Evolutionary conservation across 2,797 vertebrate species (phyloP).

Genomic region (Xenops minutus): DNA sequence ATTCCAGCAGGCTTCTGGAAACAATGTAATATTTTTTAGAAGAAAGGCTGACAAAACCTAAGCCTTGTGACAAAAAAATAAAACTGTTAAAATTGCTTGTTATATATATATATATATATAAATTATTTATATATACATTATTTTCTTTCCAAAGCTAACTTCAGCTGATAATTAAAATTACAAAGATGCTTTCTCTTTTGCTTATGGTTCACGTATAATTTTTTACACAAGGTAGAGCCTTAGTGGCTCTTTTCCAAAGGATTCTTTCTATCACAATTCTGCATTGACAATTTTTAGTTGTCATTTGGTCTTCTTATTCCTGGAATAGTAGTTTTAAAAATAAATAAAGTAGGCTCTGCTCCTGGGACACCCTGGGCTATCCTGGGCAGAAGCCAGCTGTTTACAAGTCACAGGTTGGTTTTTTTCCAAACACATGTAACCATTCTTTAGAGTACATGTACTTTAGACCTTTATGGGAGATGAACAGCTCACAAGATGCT

Average conservation of each 20-base stretch:
- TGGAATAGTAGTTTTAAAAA: background rate
- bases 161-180: background rate
- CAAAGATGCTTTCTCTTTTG: background rate
- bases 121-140: too few relatives aligned
- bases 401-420: constrained; percentile 64
- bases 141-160: background rate
- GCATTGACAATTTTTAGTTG: background rate
- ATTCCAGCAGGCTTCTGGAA: background rate
- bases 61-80: background rate
- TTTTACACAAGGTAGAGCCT: background rate
- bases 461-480: constrained; percentile 49
- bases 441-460: constrained; percentile 62
- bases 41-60: background rate
- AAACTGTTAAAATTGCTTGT: accelerated
- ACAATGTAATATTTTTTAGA: background rate
- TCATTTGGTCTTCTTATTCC: constrained; percentile 1
- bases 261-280: background rate
- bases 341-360: background rate
- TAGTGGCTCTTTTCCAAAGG: background rate
- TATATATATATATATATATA: background rate
- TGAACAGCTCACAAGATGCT: constrained; percentile 45
- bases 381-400: constrained; percentile 69
- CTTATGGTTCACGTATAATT: background rate
- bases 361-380: constrained; percentile 53
- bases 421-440: constrained; percentile 57